phyloP scores from a whole-genome alignment of 2,113 vertebrate genomes.

The Clarias gariepinus region DNA sequence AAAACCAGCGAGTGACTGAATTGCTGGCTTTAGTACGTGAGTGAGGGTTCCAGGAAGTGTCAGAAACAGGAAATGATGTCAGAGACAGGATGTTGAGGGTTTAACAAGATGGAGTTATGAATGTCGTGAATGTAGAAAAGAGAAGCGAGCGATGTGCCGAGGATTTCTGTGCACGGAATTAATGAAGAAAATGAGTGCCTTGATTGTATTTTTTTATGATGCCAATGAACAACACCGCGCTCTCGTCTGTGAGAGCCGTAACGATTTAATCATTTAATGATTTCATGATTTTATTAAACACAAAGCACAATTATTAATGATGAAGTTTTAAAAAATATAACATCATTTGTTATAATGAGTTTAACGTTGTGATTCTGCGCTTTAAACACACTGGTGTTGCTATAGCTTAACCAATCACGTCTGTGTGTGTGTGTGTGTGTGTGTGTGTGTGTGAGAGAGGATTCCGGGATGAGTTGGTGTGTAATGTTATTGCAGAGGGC shows the following conservation, averaged over 20 bases:
- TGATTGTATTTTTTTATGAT: background rate
- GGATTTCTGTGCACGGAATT: background rate
- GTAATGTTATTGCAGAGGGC: background rate
- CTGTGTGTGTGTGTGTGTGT: background rate
- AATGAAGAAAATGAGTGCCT: background rate
- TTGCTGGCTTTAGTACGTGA: constrained; percentile 64
- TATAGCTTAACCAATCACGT: background rate
- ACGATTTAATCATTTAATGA: background rate
- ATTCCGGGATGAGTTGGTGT: background rate
- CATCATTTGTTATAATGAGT: background rate
- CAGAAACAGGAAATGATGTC: background rate
- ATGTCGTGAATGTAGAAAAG: constrained; percentile 45
- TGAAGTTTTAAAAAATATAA: constrained; percentile 4
- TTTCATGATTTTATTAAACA: constrained; percentile 6
- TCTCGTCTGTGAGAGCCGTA: background rate
- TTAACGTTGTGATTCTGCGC: constrained; percentile 20
- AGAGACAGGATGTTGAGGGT: background rate
- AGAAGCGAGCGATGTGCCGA: background rate
- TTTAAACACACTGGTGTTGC: background rate
- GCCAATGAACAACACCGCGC: background rate
- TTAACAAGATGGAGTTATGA: constrained; percentile 18
- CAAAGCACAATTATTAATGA: constrained; percentile 16
- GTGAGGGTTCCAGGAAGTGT: constrained; percentile 56
- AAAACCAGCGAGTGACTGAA: constrained; percentile 30
- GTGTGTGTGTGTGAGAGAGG: background rate